These are phyloP conservation scores for Camponotus pennsylvanicus DNA, from an alignment of 1,140 invertebrate species.

Conservation along the genomic window DNA sequence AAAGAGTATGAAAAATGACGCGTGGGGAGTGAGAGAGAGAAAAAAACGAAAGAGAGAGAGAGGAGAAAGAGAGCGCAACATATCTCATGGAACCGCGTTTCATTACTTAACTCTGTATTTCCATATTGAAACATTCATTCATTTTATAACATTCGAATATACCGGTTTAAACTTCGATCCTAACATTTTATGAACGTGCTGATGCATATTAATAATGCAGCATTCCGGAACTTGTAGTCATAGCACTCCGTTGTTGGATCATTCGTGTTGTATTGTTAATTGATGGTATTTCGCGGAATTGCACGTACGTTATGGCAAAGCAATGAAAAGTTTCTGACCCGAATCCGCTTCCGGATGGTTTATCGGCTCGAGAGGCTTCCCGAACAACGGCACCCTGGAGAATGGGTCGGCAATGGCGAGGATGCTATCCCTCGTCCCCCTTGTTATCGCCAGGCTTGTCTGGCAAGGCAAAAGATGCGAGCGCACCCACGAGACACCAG, in stretches of 20 bases:
- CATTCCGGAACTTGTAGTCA: conserved; percentile 19
- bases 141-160: not conserved
- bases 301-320: conserved; percentile 27
- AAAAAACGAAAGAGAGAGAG: not conserved
- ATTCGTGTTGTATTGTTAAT: conserved; percentile 44
- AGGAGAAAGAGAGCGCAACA: not conserved
- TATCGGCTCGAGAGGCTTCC: conserved; percentile 62
- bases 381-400: conserved; percentile 69
- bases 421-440: conserved; percentile 46
- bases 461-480: conserved; percentile 61
- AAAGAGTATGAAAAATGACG: conserved; percentile 4
- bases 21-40: not conserved
- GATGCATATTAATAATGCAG: conserved; percentile 33
- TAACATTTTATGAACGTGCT: not conserved
- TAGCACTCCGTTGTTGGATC: not conserved
- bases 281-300: conserved; percentile 25
- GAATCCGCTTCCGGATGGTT: conserved; percentile 67
- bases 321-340: conserved; percentile 41
- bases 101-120: conserved; percentile 51
- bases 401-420: conserved; percentile 39
- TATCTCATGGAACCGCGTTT: conserved; percentile 37
- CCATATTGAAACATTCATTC: conserved; percentile 46
- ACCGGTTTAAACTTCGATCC: not conserved
- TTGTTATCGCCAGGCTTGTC: conserved; percentile 51
- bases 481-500: conserved; percentile 69